Evolutionary conservation across 2,888 invertebrate genomes (phyloP).

Genomic region (Agrochola circellaris): DNA sequence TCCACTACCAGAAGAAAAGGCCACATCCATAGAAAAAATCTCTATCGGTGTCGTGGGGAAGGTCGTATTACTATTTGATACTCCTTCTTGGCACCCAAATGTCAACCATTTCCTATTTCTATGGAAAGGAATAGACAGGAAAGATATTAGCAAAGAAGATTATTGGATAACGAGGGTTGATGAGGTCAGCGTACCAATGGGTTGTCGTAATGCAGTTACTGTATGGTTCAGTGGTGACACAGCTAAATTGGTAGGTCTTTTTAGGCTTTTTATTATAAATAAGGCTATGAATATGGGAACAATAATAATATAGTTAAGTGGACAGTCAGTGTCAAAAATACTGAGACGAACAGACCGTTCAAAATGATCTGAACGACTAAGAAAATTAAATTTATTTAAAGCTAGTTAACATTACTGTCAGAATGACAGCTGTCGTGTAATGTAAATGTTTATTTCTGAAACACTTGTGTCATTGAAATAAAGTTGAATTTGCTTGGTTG

Average conservation of each 20-base stretch:
- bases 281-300: not conserved
- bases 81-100: slow-evolving; percentile 90
- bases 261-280: too few species aligned
- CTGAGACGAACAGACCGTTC: not conserved
- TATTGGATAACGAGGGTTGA: slow-evolving; percentile 72
- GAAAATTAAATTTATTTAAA: not conserved
- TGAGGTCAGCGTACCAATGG: slow-evolving; percentile 66
- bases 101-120: slow-evolving; percentile 68
- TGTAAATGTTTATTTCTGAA: too few species aligned
- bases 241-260: slow-evolving; percentile 53
- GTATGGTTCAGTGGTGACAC: slow-evolving; percentile 69
- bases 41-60: slow-evolving; percentile 93
- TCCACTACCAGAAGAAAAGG: slow-evolving; percentile 88
- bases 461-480: not conserved
- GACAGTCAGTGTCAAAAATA: not conserved
- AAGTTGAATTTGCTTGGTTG: too few species aligned
- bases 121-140: slow-evolving; percentile 73
- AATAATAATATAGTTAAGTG: not conserved
- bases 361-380: not conserved
- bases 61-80: slow-evolving; percentile 92
- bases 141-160: slow-evolving; percentile 63
- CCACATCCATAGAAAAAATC: slow-evolving; percentile 90
- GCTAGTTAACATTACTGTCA: not conserved
- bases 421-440: not conserved
- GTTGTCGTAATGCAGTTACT: slow-evolving; percentile 65